Conservation (phyloP, 2,888 invertebrate genomes). For the Cryptophagus acutangulus region DNA sequence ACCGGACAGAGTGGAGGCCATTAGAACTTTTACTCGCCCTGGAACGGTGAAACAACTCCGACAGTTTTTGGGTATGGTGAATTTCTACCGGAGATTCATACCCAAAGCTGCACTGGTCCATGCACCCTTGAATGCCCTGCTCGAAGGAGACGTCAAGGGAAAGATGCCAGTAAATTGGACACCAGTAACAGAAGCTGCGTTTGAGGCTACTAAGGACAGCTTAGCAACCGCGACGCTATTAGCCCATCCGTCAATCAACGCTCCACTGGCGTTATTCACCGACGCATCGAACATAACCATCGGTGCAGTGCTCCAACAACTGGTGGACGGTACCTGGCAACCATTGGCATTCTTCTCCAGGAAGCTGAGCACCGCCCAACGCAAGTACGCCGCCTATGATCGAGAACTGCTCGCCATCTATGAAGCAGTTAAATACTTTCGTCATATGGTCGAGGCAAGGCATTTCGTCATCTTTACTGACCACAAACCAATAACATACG, state of each 20-base stretch:
- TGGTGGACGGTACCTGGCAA: conserved; percentile 26
- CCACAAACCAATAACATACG: conserved; percentile 39
- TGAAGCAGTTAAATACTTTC: conserved; percentile 6
- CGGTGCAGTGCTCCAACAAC: conserved; percentile 41
- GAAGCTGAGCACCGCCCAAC: conserved; percentile 35
- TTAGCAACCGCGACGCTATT: no score
- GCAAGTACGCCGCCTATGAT: conserved; percentile 38
- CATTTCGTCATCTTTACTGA: conserved; percentile 29
- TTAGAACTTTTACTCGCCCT: no score
- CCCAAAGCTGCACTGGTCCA: no score
- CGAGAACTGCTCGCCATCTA: conserved; percentile 16
- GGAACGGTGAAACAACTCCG: no score
- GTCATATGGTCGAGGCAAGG: conserved; percentile 11
- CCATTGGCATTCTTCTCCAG: conserved; percentile 41
- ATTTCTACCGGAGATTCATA: no score
- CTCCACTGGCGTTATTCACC: conserved; percentile 10
- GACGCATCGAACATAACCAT: conserved; percentile 25
- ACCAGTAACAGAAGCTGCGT: no score
- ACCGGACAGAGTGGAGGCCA: no score
- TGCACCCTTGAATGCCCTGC: no score
- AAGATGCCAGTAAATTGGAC: no score
- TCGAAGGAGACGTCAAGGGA: no score
- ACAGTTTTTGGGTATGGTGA: no score
- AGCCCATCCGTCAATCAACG: neutral
- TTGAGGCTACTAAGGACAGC: no score